A percentile compares a stretch with the other conserved stretches of the same genome.
phyloP scores from a whole-genome alignment of 2,888 invertebrate species.

The Athalia rosae region DNA sequence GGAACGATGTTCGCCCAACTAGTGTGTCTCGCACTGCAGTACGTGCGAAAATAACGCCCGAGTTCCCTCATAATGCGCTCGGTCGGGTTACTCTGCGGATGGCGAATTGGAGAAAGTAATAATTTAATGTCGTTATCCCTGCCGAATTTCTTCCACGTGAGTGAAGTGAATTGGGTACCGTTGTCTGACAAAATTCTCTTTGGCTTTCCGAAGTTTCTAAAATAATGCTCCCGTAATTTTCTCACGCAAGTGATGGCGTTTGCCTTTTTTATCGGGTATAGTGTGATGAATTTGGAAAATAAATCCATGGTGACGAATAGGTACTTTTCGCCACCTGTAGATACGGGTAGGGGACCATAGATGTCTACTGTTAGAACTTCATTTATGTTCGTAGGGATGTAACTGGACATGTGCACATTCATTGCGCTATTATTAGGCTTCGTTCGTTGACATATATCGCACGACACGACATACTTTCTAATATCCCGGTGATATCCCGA shows the following conservation, averaged over 20 bases:
- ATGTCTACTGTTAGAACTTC: slow-evolving; percentile 45
- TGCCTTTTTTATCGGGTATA: slow-evolving; percentile 55
- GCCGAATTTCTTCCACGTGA: slow-evolving; percentile 47
- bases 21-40: no score
- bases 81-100: slow-evolving; percentile 42
- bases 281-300: slow-evolving; percentile 55
- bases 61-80: no score
- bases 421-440: slow-evolving; percentile 41
- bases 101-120: slow-evolving; percentile 33
- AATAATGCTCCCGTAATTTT: slow-evolving; percentile 16
- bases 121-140: background rate
- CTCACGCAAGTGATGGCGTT: slow-evolving; percentile 46
- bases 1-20: no score
- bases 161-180: slow-evolving; percentile 51
- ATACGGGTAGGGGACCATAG: slow-evolving; percentile 49
- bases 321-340: slow-evolving; percentile 48
- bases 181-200: slow-evolving; percentile 48
- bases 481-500: background rate
- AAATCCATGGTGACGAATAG: slow-evolving; percentile 56
- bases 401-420: slow-evolving; percentile 35
- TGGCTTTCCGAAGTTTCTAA: slow-evolving; percentile 31
- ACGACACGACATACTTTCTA: background rate
- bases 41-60: no score
- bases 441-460: slow-evolving; percentile 9
- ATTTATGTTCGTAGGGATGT: slow-evolving; percentile 32